phyloP scores from a whole-genome alignment of 2,113 vertebrate genomes.

The Larimichthys crocea region DNA sequence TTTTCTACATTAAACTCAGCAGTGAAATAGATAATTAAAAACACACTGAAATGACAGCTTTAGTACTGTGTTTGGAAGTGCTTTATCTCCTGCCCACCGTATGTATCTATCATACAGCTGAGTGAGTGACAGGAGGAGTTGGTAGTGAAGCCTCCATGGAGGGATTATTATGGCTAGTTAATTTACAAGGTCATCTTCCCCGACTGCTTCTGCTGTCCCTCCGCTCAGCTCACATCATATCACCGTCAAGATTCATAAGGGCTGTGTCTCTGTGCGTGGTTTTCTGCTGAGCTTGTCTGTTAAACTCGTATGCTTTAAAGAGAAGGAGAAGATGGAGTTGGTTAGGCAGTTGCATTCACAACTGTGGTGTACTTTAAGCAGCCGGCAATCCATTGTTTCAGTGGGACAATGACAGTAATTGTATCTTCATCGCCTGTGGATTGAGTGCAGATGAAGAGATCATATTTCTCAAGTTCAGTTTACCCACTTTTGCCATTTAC shows the following conservation, averaged over 20 bases:
- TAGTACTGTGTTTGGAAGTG: conserved; percentile 38
- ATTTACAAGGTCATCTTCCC: conserved; percentile 76
- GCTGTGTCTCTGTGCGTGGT: background rate
- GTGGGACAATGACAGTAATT: conserved; percentile 49
- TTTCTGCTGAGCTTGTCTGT: conserved; percentile 20
- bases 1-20: conserved; percentile 20
- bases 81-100: conserved; percentile 39
- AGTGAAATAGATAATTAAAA: conserved; percentile 37
- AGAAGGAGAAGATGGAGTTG: conserved; percentile 5
- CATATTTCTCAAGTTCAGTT: conserved; percentile 47
- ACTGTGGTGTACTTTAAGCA: background rate
- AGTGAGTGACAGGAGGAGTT: conserved; percentile 61
- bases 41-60: conserved; percentile 35
- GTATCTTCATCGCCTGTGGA: conserved; percentile 19
- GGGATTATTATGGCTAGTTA: conserved; percentile 73
- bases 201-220: conserved; percentile 34
- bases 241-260: conserved; percentile 20
- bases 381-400: conserved; percentile 29
- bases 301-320: background rate
- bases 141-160: conserved; percentile 47
- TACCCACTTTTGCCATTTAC: conserved; percentile 48
- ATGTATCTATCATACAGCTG: conserved; percentile 47
- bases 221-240: conserved; percentile 31
- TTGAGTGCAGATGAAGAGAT: conserved; percentile 38
- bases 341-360: conserved; percentile 10